These are phyloP conservation scores for Tauraco hartlaubi DNA, from an alignment of 2,797 vertebrate genomes.

Conservation along the genomic window DNA sequence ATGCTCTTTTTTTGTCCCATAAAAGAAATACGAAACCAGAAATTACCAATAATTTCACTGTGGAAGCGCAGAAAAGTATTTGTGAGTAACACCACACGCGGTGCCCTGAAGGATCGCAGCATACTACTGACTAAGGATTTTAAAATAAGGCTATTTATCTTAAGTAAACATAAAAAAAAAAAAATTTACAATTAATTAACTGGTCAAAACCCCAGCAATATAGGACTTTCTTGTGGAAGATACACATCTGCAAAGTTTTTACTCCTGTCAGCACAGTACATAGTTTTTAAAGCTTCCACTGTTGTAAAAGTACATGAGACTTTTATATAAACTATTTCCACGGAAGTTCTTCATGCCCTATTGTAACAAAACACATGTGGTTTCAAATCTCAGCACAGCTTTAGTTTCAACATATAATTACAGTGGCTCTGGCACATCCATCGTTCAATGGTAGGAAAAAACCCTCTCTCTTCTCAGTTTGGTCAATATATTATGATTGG, in stretches of 20 bases:
- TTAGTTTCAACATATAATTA: neutral
- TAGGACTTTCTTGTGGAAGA: neutral
- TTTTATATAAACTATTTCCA: neutral
- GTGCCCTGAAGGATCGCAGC: slow-evolving; percentile 82
- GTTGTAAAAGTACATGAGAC: neutral
- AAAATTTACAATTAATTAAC: slow-evolving; percentile 51
- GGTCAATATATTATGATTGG: neutral
- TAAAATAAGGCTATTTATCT: slow-evolving; percentile 90
- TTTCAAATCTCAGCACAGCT: neutral
- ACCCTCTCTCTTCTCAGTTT: neutral
- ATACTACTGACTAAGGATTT: slow-evolving; percentile 80
- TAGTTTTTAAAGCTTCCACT: neutral
- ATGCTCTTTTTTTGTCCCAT: slow-evolving; percentile 78
- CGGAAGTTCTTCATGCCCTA: neutral
- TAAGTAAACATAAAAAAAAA: slow-evolving; percentile 84
- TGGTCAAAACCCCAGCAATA: neutral
- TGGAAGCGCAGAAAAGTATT: slow-evolving; percentile 81
- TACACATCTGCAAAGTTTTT: neutral
- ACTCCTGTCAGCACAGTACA: neutral
- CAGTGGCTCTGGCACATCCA: neutral
- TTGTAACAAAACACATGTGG: neutral
- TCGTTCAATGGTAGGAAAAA: neutral
- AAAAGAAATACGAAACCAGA: slow-evolving; percentile 86
- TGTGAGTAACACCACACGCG: slow-evolving; percentile 77
- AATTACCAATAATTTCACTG: slow-evolving; percentile 85